Evolutionary conservation across 2,113 vertebrate genomes (phyloP).

Genomic region (Cranoglanis bouderius): DNA sequence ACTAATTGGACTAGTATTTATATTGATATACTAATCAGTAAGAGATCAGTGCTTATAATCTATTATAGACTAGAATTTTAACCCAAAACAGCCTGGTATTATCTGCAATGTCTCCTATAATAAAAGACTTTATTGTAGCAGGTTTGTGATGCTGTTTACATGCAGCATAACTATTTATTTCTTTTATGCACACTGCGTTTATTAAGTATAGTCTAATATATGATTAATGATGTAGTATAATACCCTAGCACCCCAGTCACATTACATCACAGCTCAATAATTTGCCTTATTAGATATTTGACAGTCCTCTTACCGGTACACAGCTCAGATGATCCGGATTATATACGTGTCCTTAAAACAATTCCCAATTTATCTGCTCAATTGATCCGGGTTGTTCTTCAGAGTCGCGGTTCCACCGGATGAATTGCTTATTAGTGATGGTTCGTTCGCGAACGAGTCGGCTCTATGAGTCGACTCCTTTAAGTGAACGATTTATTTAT

Average conservation of each 20-base stretch:
- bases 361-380: not conserved
- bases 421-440: not conserved
- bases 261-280: not conserved
- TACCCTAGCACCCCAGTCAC: not conserved
- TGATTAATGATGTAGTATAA: not conserved
- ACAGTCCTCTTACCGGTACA: not conserved
- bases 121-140: not conserved
- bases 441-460: no score
- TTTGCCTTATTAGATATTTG: not conserved
- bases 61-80: not conserved
- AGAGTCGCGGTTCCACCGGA: no score
- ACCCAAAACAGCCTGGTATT: not conserved
- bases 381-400: not conserved
- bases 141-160: not conserved
- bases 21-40: not conserved
- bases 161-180: not conserved
- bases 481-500: no score
- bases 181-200: not conserved
- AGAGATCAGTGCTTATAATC: not conserved
- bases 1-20: not conserved
- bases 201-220: not conserved
- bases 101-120: not conserved
- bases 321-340: not conserved
- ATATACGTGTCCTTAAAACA: not conserved
- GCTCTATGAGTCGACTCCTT: no score